phyloP scores from a whole-genome alignment of 2,888 invertebrate genomes.

The Scotopteryx bipunctaria region DNA sequence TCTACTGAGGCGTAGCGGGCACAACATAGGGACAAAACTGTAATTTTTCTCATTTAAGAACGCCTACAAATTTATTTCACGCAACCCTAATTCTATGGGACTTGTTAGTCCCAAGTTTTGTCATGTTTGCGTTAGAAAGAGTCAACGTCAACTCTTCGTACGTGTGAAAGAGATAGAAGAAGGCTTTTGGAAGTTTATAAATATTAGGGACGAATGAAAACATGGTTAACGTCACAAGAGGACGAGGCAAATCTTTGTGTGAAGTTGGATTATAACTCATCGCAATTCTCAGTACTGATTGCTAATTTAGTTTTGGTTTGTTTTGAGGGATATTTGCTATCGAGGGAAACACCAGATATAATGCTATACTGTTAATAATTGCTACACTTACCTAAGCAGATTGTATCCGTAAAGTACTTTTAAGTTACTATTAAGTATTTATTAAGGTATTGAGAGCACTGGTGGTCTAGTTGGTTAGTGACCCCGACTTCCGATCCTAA shows the following conservation, averaged over 20 bases:
- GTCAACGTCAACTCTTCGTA: constrained; percentile 3
- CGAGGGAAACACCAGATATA: too few species aligned
- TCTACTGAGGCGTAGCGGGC: too few species aligned
- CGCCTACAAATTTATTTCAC: background rate
- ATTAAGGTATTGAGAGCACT: too few species aligned
- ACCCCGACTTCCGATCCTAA: too few species aligned
- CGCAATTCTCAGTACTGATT: background rate
- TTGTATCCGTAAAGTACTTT: too few species aligned
- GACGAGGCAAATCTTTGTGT: constrained; percentile 1
- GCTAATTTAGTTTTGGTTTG: too few species aligned
- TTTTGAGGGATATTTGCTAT: too few species aligned
- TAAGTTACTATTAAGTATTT: too few species aligned
- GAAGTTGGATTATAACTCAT: constrained; percentile 5
- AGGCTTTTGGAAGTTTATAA: constrained; percentile 18
- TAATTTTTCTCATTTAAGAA: background rate
- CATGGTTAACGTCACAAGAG: constrained; percentile 21
- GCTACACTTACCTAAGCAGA: too few species aligned
- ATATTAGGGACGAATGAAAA: constrained; percentile 25
- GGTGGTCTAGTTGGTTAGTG: too few species aligned
- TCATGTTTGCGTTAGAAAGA: constrained; percentile 21
- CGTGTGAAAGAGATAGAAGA: constrained; percentile 21
- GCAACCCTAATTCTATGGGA: constrained; percentile 30
- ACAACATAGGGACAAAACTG: background rate
- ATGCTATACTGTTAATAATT: too few species aligned
- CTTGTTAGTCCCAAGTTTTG: constrained; percentile 30